Evolutionary conservation across 2,888 invertebrate species (phyloP), one percentile per base, ranked within the genome.

Genomic region (Tridacna gigas): DNA sequence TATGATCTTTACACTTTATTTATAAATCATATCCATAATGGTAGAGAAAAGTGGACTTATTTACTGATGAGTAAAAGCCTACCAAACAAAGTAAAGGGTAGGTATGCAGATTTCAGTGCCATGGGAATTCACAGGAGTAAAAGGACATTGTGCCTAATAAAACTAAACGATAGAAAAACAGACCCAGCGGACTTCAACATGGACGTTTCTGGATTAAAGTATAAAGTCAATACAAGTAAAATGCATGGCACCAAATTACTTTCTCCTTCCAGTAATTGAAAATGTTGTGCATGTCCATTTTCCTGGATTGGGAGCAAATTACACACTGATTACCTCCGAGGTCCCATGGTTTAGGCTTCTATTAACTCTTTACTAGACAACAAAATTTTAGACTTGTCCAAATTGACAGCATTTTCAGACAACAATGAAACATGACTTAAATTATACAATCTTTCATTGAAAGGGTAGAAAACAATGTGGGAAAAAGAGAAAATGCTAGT

Each of bases 181-280:
- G 45, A 69, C 69, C 48, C 69, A 20, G 48, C 9, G 69, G 69
- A 69, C 7, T 47, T 69, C 20, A 45, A 69, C 69, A 56, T 56
- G 56, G 56, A 20, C 15, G 20, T 56, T 56, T 56, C 20, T 20
- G 45, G 67, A n/a, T 37, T 63, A 22, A 63, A 22, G 63, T 13
- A 63, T 13, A n/a, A 22, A 63, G 63, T 63, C 63, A 63, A 63
- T 63, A n/a, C 63, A 22, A 63, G 15, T 67, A 37, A 67, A 47
- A 69, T 47, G 69, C 69, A 69, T 45, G 20, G 69, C n/a, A 48
- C 69, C 69, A 69, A 69, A 47, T 69, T 47, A 69, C 69, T 69
- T 69, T 69, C 69, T 69, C 48, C 18, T 69, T 69, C 20, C 47
- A 47, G 22, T 69, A 69, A 69, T 69, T 26, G 37, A 69, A 47